Conservation (phyloP, 1,140 invertebrate genomes). For the Macrobrachium rosenbergii region DNA sequence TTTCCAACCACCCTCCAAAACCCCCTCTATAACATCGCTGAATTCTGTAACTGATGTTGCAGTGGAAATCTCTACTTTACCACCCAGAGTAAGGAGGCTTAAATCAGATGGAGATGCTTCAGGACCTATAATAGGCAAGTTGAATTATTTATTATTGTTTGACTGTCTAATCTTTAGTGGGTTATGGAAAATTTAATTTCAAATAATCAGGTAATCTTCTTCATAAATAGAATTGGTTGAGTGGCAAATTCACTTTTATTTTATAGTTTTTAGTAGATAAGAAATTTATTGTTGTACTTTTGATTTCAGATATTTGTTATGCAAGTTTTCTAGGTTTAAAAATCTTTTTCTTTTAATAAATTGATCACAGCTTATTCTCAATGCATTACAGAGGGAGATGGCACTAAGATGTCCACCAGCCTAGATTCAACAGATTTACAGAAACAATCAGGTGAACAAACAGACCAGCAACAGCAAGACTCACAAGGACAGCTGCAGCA, state of each 20-base stretch:
- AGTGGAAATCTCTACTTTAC: constrained; percentile 37
- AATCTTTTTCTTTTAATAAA: too few species aligned
- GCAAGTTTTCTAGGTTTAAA: too few species aligned
- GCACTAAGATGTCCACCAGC: constrained; percentile 52
- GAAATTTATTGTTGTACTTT: background rate
- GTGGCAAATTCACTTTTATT: too few species aligned
- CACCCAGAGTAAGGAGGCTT: constrained; percentile 48
- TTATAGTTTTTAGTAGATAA: background rate
- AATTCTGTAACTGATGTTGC: constrained; percentile 43
- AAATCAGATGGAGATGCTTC: constrained; percentile 47
- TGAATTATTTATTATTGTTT: background rate
- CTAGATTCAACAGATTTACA: constrained; percentile 50
- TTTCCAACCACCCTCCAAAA: constrained; percentile 52
- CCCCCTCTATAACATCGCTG: constrained; percentile 50
- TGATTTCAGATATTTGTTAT: background rate
- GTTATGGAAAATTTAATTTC: too few species aligned
- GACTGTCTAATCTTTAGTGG: background rate
- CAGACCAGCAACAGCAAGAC: constrained; percentile 21
- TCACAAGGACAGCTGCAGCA: constrained; percentile 34
- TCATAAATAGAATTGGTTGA: too few species aligned
- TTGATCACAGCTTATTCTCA: background rate
- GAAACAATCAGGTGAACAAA: constrained; percentile 45
- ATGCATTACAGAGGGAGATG: constrained; percentile 40
- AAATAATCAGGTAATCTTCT: too few species aligned
- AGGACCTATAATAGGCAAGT: constrained; percentile 30